These are phyloP conservation scores for Phaethon lepturus DNA, from an alignment of 2,113 vertebrate species.

Conservation along the genomic window DNA sequence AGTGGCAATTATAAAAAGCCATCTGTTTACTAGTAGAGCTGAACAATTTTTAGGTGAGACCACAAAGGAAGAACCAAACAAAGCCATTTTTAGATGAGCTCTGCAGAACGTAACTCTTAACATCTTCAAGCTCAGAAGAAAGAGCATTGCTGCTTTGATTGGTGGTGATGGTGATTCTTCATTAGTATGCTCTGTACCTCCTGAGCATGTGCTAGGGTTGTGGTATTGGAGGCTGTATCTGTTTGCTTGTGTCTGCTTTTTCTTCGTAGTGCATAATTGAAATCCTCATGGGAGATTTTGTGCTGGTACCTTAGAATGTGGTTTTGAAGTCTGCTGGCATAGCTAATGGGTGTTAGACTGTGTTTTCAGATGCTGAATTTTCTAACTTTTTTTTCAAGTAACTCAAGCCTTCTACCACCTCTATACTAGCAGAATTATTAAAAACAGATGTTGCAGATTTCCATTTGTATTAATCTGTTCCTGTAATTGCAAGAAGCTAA, in stretches of 20 bases:
- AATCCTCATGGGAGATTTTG: constrained; percentile 49
- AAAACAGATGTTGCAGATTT: constrained; percentile 55
- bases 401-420: background rate
- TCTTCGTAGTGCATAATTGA: constrained; percentile 60
- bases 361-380: constrained; percentile 43
- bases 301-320: constrained; percentile 33
- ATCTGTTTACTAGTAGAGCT: constrained; percentile 44
- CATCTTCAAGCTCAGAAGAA: background rate
- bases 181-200: constrained; percentile 42
- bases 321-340: constrained; percentile 65
- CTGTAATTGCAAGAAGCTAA: constrained; percentile 46
- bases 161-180: constrained; percentile 40
- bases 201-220: background rate
- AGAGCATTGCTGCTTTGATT: background rate
- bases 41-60: constrained; percentile 50
- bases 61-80: constrained; percentile 51
- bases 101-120: background rate
- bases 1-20: constrained; percentile 57
- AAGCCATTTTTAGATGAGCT: constrained; percentile 47
- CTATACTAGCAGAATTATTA: constrained; percentile 46
- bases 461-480: constrained; percentile 39
- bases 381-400: constrained; percentile 15
- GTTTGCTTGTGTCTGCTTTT: constrained; percentile 59
- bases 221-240: constrained; percentile 43
- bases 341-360: constrained; percentile 51